Base-by-base conservation (phyloP, 30 jellyfish, hydroid and myxozoan genomes). In the Catostylus mosaicus region DNA sequence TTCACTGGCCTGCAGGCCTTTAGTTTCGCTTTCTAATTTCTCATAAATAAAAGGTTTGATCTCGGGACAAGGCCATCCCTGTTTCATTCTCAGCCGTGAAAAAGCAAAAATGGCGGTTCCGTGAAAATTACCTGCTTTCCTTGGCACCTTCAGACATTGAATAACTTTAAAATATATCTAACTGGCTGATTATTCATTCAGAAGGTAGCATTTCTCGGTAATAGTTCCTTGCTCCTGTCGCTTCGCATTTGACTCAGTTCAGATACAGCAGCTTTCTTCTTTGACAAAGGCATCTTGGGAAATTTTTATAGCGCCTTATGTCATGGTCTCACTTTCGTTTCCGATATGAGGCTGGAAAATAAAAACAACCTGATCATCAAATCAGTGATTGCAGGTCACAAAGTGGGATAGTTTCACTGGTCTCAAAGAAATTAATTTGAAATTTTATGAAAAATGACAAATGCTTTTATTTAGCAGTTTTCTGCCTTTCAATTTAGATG, bases 251-350 rank as follows among this genome's bases (percentile, higher is more conserved):
- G 23, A 56, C 46, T 63, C 73, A 27, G 30, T 38, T 78, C 89
- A 78, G 81, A 57, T 38, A 30, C 67, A 76, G 87, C 87, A 76
- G 87, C 76, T 76, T 54, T 76, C 87, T 67, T 59, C 77, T 33
- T 30, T 30, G 27, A 76, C 75, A 54, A 56, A 47, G 62, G 87
- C 87, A 76, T 76, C 87, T 68, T 76, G 87, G 87, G 87, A 76
- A 76, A 76, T 72, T 76, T 76, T 46, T 27, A 45, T 34, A 51
- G 67, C 10, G 87, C 87, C 87, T 76, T 76, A 76, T 76, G 87
- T 76, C 87, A 76, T 76, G 48, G 77, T 67, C 87, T 76, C 87
- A 2, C 52, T 76, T 76, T 20, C 87, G 29, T 24, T 20, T 0
- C 20, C 34, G 66, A 20, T 0, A 68, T 68, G 80, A 68, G 64